Evolutionary conservation across 2,888 invertebrate genomes (phyloP), one percentile per base, ranked within the genome.

Genomic region (Coleophora deauratella): DNA sequence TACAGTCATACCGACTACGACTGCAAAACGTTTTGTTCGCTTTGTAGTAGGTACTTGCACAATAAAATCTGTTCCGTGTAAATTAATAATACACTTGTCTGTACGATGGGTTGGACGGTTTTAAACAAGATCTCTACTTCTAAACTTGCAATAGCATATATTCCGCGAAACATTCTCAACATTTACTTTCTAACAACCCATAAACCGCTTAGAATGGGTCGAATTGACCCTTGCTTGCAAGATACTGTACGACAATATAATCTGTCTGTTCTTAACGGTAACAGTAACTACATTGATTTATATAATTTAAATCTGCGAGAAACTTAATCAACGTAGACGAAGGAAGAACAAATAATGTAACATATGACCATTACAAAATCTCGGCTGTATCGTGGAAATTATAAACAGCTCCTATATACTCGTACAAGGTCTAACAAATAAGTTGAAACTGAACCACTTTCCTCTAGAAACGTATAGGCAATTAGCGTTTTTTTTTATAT

Each of bases 101-200:
- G n/a, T n/a, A n/a, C n/a, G n/a, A n/a, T 21, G 21, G 21, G 6
- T 6, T 21, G 31, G 10, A 1, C 9, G 4, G 31, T 4, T 10
- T 31, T 31, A 31, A 31, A 43, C 52, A 51, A 51, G 50, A 53
- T 46, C 39, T 36, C 37, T 47, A 31, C 31, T n/a, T 31, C 10
- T 46, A 50, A 54, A 57, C 55, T 50, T 45, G 50, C 52, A 52
- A 55, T 47, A 53, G 50, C 52, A 51, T 55, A 58, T 54, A 55
- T 57, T 49, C 45, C 43, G 37, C 49, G 46, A 41, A 41, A 30
- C 40, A 39, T 43, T 43, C 43, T 39, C 54, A 59, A 54, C 53
- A 47, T 55, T 56, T 55, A 55, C 67, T 70, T 67, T 67, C 68
- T 68, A 69, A 61, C 64, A 67, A 62, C 57, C 60, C 54, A 54